Percentiles rank a stretch among this genome's conserved stretches.
phyloP scores from a whole-genome alignment of 2,797 vertebrate genomes.

The Lagodon rhomboides region DNA sequence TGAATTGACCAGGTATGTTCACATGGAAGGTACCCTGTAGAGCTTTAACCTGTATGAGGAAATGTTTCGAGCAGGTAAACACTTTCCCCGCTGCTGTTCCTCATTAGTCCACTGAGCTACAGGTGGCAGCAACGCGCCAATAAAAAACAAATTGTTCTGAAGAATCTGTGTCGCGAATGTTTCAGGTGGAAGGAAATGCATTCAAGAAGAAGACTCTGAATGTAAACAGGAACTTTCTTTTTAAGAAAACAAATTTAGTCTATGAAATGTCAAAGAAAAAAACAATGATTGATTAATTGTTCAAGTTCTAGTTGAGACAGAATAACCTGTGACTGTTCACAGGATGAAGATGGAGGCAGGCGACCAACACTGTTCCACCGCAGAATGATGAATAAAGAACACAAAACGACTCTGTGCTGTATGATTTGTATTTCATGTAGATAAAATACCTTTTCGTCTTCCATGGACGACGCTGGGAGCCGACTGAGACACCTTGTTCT shows the following conservation, averaged over 20 bases:
- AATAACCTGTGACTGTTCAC: too few relatives aligned
- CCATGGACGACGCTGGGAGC: conserved; percentile 89
- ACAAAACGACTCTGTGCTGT: neutral
- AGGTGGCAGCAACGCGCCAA: fast-evolving
- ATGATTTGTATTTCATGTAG: neutral
- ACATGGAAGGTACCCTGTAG: neutral
- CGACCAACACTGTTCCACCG: too few relatives aligned
- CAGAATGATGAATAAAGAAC: neutral
- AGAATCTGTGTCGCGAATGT: too few relatives aligned
- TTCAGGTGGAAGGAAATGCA: neutral
- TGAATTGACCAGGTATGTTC: neutral
- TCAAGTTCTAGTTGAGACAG: too few relatives aligned
- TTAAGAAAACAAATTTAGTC: neutral
- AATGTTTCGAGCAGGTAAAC: neutral
- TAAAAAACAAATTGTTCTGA: neutral
- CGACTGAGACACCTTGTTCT: conserved; percentile 51
- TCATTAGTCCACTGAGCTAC: neutral
- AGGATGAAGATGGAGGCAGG: too few relatives aligned
- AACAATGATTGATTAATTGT: too few relatives aligned
- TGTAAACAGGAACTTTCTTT: neutral
- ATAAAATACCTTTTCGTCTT: conserved; percentile 90
- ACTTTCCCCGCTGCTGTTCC: neutral
- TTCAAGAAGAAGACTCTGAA: neutral
- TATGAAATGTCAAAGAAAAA: neutral
- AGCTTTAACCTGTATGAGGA: neutral